A percentile compares a stretch with the other conserved stretches of the same genome.
These are phyloP conservation scores for Agrochola lota DNA, from an alignment of 2,888 invertebrate species.

Conservation along the genomic window DNA sequence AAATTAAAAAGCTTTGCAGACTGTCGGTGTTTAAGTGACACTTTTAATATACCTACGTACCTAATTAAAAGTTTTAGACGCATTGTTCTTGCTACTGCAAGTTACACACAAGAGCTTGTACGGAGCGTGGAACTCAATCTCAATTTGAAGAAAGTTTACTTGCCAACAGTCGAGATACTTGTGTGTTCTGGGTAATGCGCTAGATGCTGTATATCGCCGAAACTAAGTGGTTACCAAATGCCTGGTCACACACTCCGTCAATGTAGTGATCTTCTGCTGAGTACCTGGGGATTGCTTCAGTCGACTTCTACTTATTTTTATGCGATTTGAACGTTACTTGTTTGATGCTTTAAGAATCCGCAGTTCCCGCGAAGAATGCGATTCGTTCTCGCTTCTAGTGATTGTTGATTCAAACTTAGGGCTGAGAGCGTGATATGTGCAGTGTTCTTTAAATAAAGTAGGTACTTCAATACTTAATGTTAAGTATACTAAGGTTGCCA, in stretches of 20 bases:
- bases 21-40: conserved; percentile 6
- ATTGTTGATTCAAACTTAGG: conserved; percentile 4
- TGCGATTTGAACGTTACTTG: conserved; percentile 9
- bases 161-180: conserved; percentile 56
- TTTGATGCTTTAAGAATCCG: conserved; percentile 4
- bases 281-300: not conserved
- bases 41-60: conserved; percentile 15
- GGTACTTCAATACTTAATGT: not conserved
- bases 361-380: not conserved
- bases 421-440: not conserved
- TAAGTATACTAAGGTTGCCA: not conserved
- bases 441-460: not conserved
- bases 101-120: conserved; percentile 38
- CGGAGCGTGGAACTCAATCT: conserved; percentile 48
- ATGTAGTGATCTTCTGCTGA: conserved; percentile 1
- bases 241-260: not conserved
- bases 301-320: conserved; percentile 17
- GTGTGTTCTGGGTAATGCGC: conserved; percentile 33
- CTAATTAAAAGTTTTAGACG: conserved; percentile 51
- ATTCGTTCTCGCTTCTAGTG: conserved; percentile 4
- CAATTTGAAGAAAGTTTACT: conserved; percentile 58
- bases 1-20: conserved; percentile 22
- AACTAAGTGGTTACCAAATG: conserved; percentile 21
- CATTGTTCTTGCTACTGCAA: conserved; percentile 34
- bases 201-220: conserved; percentile 13